A percentile compares a stretch with the other conserved stretches of the same genome.
phyloP scores from a whole-genome alignment of 2,797 vertebrate species.

The Falco novaeseelandiae region DNA sequence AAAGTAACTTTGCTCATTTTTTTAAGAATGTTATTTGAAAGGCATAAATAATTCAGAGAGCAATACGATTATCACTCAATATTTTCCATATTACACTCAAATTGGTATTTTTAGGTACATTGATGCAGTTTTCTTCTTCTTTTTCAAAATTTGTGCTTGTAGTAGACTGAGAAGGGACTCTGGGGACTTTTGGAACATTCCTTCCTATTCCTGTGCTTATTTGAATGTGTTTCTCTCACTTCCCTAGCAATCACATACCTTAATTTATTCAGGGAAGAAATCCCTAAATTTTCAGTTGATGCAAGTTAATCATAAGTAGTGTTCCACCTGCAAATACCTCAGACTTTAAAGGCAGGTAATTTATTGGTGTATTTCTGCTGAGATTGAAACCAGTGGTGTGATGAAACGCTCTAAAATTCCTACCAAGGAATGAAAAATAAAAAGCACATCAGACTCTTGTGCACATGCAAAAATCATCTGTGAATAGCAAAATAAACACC shows the following conservation, averaged over 20 bases:
- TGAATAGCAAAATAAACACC: background rate
- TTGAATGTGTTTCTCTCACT: background rate
- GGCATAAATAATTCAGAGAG: background rate
- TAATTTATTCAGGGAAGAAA: slow-evolving; percentile 2
- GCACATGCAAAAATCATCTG: background rate
- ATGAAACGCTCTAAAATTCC: background rate
- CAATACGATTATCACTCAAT: background rate
- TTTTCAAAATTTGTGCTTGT: background rate
- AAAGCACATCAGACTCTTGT: background rate
- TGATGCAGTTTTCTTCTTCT: background rate
- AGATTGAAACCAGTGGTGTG: background rate
- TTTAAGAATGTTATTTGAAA: slow-evolving; percentile 40
- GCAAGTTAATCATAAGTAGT: background rate
- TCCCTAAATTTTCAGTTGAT: background rate
- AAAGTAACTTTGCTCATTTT: slow-evolving; percentile 2
- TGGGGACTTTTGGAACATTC: background rate
- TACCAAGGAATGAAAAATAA: slow-evolving; percentile 26
- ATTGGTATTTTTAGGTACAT: background rate
- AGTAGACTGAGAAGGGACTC: background rate
- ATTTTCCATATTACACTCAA: background rate
- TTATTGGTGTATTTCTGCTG: slow-evolving; percentile 2
- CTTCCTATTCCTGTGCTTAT: background rate
- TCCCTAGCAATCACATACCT: background rate
- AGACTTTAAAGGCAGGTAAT: background rate
- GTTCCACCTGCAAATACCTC: background rate